These are phyloP conservation scores for Sycophila sp. DNA, from an alignment of 1,140 invertebrate species.

Conservation along the genomic window DNA sequence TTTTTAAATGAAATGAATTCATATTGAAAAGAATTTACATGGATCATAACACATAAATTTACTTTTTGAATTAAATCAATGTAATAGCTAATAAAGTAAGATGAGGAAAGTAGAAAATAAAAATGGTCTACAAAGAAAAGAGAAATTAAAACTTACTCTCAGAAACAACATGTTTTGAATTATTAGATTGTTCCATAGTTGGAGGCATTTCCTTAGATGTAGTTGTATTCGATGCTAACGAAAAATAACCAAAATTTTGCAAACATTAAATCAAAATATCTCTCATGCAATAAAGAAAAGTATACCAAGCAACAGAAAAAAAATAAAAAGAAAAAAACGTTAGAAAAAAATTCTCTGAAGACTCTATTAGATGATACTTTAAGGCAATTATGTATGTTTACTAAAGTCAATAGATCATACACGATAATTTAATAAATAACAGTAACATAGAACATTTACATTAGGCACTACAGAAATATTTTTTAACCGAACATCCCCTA, in stretches of 20 bases:
- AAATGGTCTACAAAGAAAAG: slow-evolving; percentile 18
- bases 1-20: background rate
- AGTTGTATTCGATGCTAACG: slow-evolving; percentile 44
- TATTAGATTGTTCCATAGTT: slow-evolving; percentile 41
- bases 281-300: slow-evolving; percentile 4
- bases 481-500: too few species aligned
- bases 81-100: too few species aligned
- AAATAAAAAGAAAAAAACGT: slow-evolving; percentile 1
- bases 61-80: too few species aligned
- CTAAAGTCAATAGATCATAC: too few species aligned
- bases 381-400: too few species aligned
- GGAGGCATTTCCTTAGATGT: slow-evolving; percentile 38
- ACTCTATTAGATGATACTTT: too few species aligned
- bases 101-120: background rate
- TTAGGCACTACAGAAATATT: too few species aligned
- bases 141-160: slow-evolving; percentile 48
- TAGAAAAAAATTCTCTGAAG: too few species aligned
- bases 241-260: slow-evolving; percentile 37
- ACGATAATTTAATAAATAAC: too few species aligned
- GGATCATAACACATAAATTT: background rate
- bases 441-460: too few species aligned
- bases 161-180: slow-evolving; percentile 46
- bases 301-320: background rate
- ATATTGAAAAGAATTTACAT: background rate
- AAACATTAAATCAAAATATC: slow-evolving; percentile 36